Percentiles rank a stretch among this genome's conserved stretches.
These are phyloP conservation scores for Pissodes strobi DNA, from an alignment of 1,140 invertebrate genomes.

Conservation along the genomic window DNA sequence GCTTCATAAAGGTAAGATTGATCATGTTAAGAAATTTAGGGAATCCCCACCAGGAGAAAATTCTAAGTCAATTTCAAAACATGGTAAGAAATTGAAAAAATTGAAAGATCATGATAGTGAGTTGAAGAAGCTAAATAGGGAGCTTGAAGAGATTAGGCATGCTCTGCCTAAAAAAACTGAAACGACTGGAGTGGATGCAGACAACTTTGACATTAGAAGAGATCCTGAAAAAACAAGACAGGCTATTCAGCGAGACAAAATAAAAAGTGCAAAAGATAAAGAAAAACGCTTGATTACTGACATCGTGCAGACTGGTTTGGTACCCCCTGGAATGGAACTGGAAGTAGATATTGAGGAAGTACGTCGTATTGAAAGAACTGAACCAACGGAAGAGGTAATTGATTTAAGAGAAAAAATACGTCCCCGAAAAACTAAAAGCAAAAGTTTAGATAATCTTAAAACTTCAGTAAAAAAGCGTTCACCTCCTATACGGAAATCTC, in stretches of 20 bases:
- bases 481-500: not conserved
- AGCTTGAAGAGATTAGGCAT: constrained; percentile 8
- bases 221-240: constrained; percentile 53
- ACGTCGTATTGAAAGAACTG: constrained; percentile 2
- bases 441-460: not conserved
- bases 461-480: not conserved
- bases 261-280: constrained; percentile 50
- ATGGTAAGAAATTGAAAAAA: too few species aligned
- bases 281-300: constrained; percentile 48
- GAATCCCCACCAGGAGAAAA: not conserved
- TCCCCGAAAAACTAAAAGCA: not conserved
- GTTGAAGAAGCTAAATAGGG: not conserved
- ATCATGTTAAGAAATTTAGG: constrained; percentile 16
- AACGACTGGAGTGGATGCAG: constrained; percentile 8
- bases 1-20: constrained; percentile 17
- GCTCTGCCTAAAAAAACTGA: constrained; percentile 1
- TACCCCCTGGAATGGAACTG: constrained; percentile 55
- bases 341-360: constrained; percentile 44
- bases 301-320: constrained; percentile 52
- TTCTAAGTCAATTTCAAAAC: not conserved
- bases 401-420: constrained; percentile 6
- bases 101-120: not conserved
- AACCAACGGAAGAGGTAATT: constrained; percentile 3
- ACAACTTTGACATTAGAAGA: constrained; percentile 41
- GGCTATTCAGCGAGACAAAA: constrained; percentile 52